These are phyloP conservation scores for Dinothrombium tinctorium DNA, from an alignment of 1,140 invertebrate species.

Conservation along the genomic window DNA sequence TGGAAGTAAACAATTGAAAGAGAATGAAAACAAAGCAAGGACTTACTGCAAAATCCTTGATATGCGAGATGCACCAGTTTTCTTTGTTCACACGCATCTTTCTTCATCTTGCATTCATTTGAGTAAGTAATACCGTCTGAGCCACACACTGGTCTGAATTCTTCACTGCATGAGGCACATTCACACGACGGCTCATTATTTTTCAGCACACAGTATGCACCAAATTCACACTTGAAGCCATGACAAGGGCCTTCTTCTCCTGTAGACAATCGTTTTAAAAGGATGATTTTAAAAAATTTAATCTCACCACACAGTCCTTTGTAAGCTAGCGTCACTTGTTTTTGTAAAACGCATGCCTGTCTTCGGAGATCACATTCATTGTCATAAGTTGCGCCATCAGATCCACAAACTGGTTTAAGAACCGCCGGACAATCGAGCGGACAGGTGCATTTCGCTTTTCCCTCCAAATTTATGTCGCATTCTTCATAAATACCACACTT, in stretches of 20 bases:
- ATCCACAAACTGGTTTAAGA: slow-evolving; percentile 40
- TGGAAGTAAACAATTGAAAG: slow-evolving; percentile 20
- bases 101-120: slow-evolving; percentile 51
- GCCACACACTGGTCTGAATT: slow-evolving; percentile 28
- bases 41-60: slow-evolving; percentile 61
- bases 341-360: slow-evolving; percentile 41
- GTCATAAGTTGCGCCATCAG: slow-evolving; percentile 38
- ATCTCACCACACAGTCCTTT: slow-evolving; percentile 42
- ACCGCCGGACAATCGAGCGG: slow-evolving; percentile 44
- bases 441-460: slow-evolving; percentile 56
- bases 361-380: slow-evolving; percentile 38
- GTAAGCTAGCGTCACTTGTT: slow-evolving; percentile 41
- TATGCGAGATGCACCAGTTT: slow-evolving; percentile 49
- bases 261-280: slow-evolving; percentile 1
- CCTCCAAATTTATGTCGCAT: slow-evolving; percentile 58
- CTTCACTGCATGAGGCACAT: not conserved
- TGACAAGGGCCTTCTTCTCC: slow-evolving; percentile 32
- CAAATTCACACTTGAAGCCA: slow-evolving; percentile 41
- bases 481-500: slow-evolving; percentile 45
- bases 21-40: slow-evolving; percentile 10
- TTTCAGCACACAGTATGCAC: slow-evolving; percentile 46
- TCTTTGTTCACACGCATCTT: slow-evolving; percentile 42
- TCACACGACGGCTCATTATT: slow-evolving; percentile 31
- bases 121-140: slow-evolving; percentile 51
- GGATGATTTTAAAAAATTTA: not conserved